Evolutionary conservation across 2,797 vertebrate genomes (phyloP).

Genomic region (Melanogrammus aeglefinus): DNA sequence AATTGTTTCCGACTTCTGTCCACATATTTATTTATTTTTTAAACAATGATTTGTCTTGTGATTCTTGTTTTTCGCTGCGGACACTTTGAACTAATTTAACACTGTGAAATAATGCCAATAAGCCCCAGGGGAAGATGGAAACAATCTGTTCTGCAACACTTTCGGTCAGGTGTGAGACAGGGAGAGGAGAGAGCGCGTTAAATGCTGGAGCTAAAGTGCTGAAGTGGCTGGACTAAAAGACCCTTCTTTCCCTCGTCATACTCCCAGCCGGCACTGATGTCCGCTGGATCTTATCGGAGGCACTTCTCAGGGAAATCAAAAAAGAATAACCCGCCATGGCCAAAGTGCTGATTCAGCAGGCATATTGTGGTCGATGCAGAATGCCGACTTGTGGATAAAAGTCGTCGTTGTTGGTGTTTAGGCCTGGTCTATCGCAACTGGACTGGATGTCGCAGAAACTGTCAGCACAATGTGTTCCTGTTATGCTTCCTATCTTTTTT

Average conservation of each 20-base stretch:
- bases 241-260: not conserved
- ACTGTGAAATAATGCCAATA: not conserved
- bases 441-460: not conserved
- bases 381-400: not conserved
- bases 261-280: not conserved
- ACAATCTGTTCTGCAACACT: not conserved
- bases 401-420: not conserved
- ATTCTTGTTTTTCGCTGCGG: not conserved
- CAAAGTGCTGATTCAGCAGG: not conserved
- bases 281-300: not conserved
- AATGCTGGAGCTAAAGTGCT: slow-evolving; percentile 15
- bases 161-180: not conserved
- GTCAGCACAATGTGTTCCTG: not conserved
- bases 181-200: slow-evolving; percentile 5
- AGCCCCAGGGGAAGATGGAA: not conserved
- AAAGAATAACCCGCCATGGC: not conserved
- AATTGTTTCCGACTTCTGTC: not conserved
- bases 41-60: not conserved
- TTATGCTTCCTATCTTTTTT: not conserved
- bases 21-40: not conserved
- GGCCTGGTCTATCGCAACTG: not conserved
- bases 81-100: not conserved
- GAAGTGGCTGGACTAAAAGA: not conserved
- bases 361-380: not conserved
- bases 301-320: not conserved